Percentiles rank a stretch among this genome's conserved stretches.
These are phyloP conservation scores for Thaleichthys pacificus DNA, from an alignment of 2,797 vertebrate species.

Conservation along the genomic window DNA sequence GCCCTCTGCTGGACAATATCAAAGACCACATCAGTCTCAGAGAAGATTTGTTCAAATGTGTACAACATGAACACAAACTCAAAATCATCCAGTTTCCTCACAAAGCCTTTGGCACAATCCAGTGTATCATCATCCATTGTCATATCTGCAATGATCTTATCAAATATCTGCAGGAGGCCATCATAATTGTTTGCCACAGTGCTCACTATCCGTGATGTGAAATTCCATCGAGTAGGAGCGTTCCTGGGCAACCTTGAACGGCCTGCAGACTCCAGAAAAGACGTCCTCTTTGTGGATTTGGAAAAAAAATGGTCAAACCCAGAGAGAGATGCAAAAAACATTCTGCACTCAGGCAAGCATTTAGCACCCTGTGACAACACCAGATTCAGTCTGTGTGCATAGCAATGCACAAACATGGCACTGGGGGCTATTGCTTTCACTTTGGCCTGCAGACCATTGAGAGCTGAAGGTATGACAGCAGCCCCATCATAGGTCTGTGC, in stretches of 20 bases:
- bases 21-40: constrained; percentile 30
- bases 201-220: constrained; percentile 26
- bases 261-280: no score
- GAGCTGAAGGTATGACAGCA: constrained; percentile 5
- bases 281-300: constrained; percentile 19
- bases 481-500: constrained; percentile 5
- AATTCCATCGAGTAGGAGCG: constrained; percentile 13
- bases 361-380: background rate
- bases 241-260: background rate
- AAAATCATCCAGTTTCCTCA: constrained; percentile 30
- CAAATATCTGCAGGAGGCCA: constrained; percentile 12
- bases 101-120: constrained; percentile 11
- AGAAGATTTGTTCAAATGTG: constrained; percentile 30
- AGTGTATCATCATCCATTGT: constrained; percentile 21
- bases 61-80: constrained; percentile 31
- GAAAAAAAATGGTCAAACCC: constrained; percentile 21
- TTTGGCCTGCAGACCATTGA: background rate
- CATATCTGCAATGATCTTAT: background rate
- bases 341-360: background rate
- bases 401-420: constrained; percentile 19
- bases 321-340: constrained; percentile 22
- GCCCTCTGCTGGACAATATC: constrained; percentile 26
- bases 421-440: constrained; percentile 7
- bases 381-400: constrained; percentile 12
- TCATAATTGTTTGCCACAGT: constrained; percentile 23